Evolutionary conservation across 2,888 invertebrate genomes (phyloP).

Genomic region (Drepana falcataria): DNA sequence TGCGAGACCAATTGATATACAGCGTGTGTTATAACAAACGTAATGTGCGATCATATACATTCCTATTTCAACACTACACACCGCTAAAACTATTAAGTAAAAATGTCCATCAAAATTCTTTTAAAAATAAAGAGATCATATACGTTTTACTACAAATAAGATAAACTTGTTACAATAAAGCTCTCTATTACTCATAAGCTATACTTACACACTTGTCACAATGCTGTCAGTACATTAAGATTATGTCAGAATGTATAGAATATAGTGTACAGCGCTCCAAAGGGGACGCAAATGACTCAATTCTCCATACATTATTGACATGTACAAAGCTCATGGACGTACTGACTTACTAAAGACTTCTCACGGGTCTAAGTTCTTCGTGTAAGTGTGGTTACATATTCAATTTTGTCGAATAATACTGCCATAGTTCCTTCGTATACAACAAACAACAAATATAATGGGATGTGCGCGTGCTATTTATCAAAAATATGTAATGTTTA

Average conservation of each 20-base stretch:
- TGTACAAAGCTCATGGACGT: too few relatives aligned
- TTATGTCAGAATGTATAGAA: too few relatives aligned
- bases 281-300: too few relatives aligned
- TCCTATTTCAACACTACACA: constrained; percentile 57
- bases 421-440: too few relatives aligned
- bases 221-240: too few relatives aligned
- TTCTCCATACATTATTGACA: too few relatives aligned
- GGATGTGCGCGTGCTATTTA: too few relatives aligned
- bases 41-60: constrained; percentile 51
- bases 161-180: constrained; percentile 71
- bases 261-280: too few relatives aligned
- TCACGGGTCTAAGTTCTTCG: constrained; percentile 7
- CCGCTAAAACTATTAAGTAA: constrained; percentile 74
- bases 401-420: too few relatives aligned
- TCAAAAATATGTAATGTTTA: too few relatives aligned
- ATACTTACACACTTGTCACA: constrained; percentile 37
- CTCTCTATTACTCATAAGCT: constrained; percentile 54
- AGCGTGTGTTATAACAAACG: constrained; percentile 40
- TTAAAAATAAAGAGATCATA: constrained; percentile 77
- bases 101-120: constrained; percentile 76
- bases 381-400: too few relatives aligned
- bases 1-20: constrained; percentile 35
- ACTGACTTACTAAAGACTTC: background rate
- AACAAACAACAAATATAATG: too few relatives aligned
- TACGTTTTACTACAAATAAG: constrained; percentile 69